Base-by-base conservation (phyloP, 1,140 invertebrate species). In the Sipha flava region DNA sequence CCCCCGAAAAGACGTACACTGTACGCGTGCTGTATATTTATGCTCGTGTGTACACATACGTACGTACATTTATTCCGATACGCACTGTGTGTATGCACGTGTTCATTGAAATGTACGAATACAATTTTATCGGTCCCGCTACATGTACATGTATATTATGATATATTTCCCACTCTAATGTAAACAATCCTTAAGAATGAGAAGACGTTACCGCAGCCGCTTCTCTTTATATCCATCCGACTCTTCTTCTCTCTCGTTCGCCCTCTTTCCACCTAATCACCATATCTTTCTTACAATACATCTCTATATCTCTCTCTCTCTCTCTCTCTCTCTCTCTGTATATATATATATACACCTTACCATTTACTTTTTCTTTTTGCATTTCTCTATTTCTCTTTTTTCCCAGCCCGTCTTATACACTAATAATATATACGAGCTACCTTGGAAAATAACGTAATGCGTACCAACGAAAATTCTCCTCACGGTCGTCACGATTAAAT, bases 61-160 rank as follows among this genome's bases (percentile, higher is more conserved):
- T n/a, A n/a, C n/a, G n/a, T n/a, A n/a, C n/a, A n/a, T n/a, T n/a
- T n/a, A n/a, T n/a, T n/a, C n/a, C n/a, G n/a, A n/a, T n/a, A n/a
- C n/a, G n/a, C n/a, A n/a, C n/a, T n/a, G n/a, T n/a, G n/a, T n/a
- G n/a, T n/a, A 9, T 21, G 31, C 59, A 21, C 31, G n/a, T n/a
- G n/a, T 64, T 64, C 31, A 64, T 64, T 64, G 59, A 64, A 64
- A 64, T 64, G 31, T 37, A 64, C 16, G 59, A 18, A 64, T 64
- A 64, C 59, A 64, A 64, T 64, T 64, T 64, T 37, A 64, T 59
- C 57, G 26, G 29, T 9, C 10, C 23, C 23, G 1, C n/a, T 52
- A 7, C 21, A 3, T 23, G 52, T 4, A n/a, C n/a, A n/a, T 10
- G 14, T 62, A 31, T 14, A 62, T 34, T 34, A n/a, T 31, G 16